phyloP scores from a whole-genome alignment of 2,888 invertebrate species.

The Unio pictorum region DNA sequence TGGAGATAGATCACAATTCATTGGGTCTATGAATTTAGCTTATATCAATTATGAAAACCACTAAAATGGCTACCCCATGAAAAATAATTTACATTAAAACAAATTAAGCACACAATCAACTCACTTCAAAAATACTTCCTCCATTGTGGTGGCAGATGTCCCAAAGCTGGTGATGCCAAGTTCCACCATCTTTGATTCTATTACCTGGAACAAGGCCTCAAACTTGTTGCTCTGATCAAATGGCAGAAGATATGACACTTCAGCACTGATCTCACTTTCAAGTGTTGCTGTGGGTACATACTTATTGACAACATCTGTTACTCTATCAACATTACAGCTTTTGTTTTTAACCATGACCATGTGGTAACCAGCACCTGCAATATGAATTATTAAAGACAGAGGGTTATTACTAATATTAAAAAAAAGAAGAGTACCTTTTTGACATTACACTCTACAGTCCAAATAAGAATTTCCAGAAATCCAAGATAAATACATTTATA shows the following conservation, averaged over 20 bases:
- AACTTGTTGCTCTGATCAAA: slow-evolving; percentile 57
- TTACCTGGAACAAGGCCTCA: slow-evolving; percentile 53
- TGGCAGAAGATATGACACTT: slow-evolving; percentile 65
- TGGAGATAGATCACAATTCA: too few species aligned
- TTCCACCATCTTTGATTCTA: slow-evolving; percentile 63
- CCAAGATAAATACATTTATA: too few species aligned
- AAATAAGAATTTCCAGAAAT: too few species aligned
- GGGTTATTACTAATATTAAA: too few species aligned
- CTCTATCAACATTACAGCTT: slow-evolving; percentile 71
- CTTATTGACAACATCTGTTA: slow-evolving; percentile 77
- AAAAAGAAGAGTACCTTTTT: too few species aligned
- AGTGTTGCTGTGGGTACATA: slow-evolving; percentile 80
- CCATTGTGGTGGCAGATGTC: slow-evolving; percentile 87
- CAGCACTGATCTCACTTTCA: slow-evolving; percentile 69
- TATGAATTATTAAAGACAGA: too few species aligned
- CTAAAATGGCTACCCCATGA: not conserved
- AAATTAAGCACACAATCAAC: slow-evolving; percentile 1
- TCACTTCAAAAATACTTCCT: slow-evolving; percentile 80
- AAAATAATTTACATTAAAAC: not conserved
- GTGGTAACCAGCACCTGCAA: slow-evolving; percentile 83
- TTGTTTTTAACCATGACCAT: slow-evolving; percentile 78
- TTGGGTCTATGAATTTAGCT: too few species aligned
- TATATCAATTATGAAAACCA: not conserved
- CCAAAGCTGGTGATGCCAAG: slow-evolving; percentile 86
- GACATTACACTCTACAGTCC: too few species aligned